These are phyloP conservation scores for Melitaea athalia DNA, from an alignment of 2,888 invertebrate genomes.

Conservation along the genomic window DNA sequence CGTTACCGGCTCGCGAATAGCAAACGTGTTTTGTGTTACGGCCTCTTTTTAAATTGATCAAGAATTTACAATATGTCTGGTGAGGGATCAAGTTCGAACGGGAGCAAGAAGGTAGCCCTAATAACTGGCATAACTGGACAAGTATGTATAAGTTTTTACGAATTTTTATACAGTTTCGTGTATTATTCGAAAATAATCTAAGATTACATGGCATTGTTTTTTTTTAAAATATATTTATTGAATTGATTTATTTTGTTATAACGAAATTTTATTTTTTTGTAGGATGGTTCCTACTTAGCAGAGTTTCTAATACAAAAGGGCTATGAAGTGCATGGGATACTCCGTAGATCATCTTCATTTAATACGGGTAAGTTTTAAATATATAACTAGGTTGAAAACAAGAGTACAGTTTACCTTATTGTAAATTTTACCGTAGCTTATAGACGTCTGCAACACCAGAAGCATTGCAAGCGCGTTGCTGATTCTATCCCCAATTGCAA, in stretches of 20 bases:
- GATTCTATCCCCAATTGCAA: too few species aligned
- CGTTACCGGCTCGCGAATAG: slow-evolving; percentile 43
- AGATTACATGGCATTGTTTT: not conserved
- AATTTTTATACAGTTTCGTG: not conserved
- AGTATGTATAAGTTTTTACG: slow-evolving; percentile 80
- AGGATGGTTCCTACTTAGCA: slow-evolving; percentile 99
- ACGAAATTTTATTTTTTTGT: slow-evolving; percentile 37
- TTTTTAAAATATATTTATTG: too few species aligned
- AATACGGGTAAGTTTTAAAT: slow-evolving; percentile 88
- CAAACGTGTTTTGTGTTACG: slow-evolving; percentile 44
- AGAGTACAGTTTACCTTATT: not conserved
- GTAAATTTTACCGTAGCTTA: too few species aligned
- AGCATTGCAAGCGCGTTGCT: too few species aligned
- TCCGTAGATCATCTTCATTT: slow-evolving; percentile 96
- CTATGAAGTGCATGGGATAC: slow-evolving; percentile 97
- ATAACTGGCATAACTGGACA: slow-evolving; percentile 99
- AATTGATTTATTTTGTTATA: not conserved
- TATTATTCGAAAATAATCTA: too few species aligned
- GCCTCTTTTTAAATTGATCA: slow-evolving; percentile 20
- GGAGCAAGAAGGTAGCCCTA: slow-evolving; percentile 88
- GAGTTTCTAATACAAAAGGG: slow-evolving; percentile 96
- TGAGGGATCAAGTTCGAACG: slow-evolving; percentile 52
- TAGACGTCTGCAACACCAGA: too few species aligned
- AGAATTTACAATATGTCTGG: slow-evolving; percentile 61
- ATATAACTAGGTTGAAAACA: slow-evolving; percentile 5